phyloP scores from a whole-genome alignment of 2,888 invertebrate species.

The Trichogramma dendrolimi region DNA sequence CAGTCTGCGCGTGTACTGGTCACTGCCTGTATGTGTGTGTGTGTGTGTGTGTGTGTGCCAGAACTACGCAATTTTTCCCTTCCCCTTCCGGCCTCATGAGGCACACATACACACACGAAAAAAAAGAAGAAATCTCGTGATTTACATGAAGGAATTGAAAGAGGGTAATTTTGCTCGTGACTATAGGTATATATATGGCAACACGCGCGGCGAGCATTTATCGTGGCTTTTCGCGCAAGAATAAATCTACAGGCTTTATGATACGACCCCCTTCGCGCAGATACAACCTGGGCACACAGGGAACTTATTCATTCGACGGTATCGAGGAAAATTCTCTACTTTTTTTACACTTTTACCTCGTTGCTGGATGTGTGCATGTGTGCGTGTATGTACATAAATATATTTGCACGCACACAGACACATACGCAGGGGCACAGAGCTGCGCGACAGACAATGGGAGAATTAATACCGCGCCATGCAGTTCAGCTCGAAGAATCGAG shows the following conservation, averaged over 20 bases:
- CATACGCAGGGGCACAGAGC: too few relatives aligned
- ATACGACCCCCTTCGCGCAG: conserved; percentile 20
- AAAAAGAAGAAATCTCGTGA: too few relatives aligned
- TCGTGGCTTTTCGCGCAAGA: conserved; percentile 25
- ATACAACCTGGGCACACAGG: not conserved
- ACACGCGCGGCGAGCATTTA: conserved; percentile 24
- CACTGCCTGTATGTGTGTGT: too few relatives aligned
- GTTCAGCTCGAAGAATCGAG: conserved; percentile 5
- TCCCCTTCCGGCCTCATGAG: too few relatives aligned
- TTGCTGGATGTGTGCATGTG: not conserved
- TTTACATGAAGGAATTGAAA: too few relatives aligned
- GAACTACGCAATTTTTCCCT: too few relatives aligned
- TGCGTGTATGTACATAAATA: too few relatives aligned
- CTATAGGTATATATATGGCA: not conserved
- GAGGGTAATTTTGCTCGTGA: not conserved
- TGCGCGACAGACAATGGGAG: conserved; percentile 22
- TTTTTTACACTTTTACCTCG: not conserved
- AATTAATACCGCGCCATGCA: conserved; percentile 20
- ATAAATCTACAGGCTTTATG: conserved; percentile 28
- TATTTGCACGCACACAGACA: too few relatives aligned
- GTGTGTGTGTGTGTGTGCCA: too few relatives aligned
- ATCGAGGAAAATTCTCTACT: not conserved
- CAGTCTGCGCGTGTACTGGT: too few relatives aligned
- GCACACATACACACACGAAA: too few relatives aligned
- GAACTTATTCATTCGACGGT: too few relatives aligned